phyloP scores from a whole-genome alignment of 2,113 vertebrate genomes.

The Notothenia rossii region DNA sequence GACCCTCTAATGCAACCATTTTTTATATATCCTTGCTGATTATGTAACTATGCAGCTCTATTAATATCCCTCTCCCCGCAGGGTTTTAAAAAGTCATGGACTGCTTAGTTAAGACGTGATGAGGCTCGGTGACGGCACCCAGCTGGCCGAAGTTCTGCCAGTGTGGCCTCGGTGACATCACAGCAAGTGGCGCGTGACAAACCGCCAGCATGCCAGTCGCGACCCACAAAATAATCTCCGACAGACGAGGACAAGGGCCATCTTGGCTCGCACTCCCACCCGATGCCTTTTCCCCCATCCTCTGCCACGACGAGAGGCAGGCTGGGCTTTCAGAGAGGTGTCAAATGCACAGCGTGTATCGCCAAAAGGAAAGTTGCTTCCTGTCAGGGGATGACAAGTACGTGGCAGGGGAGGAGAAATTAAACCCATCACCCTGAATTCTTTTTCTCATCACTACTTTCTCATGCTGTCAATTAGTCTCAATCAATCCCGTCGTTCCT shows the following conservation, averaged over 20 bases:
- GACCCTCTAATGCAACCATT: constrained; percentile 55
- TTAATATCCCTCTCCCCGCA: constrained; percentile 46
- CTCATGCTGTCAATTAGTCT: constrained; percentile 80
- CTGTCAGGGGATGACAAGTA: constrained; percentile 79
- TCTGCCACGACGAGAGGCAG: constrained; percentile 29
- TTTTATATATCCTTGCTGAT: constrained; percentile 51
- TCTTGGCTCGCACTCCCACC: constrained; percentile 51
- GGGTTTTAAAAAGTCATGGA: constrained; percentile 49
- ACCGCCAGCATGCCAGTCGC: constrained; percentile 59
- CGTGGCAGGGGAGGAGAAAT: constrained; percentile 71
- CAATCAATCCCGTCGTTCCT: constrained; percentile 75
- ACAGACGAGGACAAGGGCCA: constrained; percentile 73
- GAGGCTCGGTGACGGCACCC: constrained; percentile 66
- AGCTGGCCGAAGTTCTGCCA: constrained; percentile 69
- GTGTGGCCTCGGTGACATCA: constrained; percentile 70
- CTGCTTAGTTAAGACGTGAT: constrained; percentile 63
- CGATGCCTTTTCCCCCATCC: constrained; percentile 43
- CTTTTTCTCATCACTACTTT: not conserved
- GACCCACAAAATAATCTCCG: constrained; percentile 74
- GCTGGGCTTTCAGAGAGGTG: constrained; percentile 42
- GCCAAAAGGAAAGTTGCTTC: constrained; percentile 64
- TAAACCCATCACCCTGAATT: constrained; percentile 58
- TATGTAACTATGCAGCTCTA: constrained; percentile 44
- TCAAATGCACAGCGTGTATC: constrained; percentile 60
- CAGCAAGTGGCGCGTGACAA: constrained; percentile 72